A percentile compares a stretch with the other conserved stretches of the same genome.
phyloP scores from a whole-genome alignment of 2,888 invertebrate genomes.

The Tillus elongatus region DNA sequence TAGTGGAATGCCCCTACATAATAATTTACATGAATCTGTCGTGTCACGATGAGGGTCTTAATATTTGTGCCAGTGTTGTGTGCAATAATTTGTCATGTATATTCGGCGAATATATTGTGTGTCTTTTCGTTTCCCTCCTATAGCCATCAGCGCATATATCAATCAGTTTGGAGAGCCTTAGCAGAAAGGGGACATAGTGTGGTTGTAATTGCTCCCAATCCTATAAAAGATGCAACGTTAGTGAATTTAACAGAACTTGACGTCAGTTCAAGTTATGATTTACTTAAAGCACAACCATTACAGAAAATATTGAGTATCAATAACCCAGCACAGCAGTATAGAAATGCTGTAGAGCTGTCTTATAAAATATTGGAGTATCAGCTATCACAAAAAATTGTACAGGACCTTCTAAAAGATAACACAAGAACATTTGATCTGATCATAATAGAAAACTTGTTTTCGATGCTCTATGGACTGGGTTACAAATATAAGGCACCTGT shows the following conservation, averaged over 20 bases:
- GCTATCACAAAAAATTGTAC: not conserved
- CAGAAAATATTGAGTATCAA: not conserved
- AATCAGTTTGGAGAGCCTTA: slow-evolving; percentile 41
- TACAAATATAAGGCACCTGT: slow-evolving; percentile 15
- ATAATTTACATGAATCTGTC: no score
- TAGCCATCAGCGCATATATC: slow-evolving; percentile 45
- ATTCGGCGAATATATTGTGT: slow-evolving; percentile 12
- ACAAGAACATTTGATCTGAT: slow-evolving; percentile 17
- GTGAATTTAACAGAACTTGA: slow-evolving; percentile 40
- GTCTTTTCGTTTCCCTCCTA: slow-evolving; percentile 10
- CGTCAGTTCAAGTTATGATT: slow-evolving; percentile 12
- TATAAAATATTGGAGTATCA: not conserved
- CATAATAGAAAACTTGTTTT: slow-evolving; percentile 15
- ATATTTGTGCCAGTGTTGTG: no score
- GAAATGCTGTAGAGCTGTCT: no score
- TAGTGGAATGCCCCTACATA: no score
- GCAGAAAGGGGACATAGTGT: slow-evolving; percentile 44
- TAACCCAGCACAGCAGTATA: not conserved
- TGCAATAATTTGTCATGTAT: no score
- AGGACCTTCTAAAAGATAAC: slow-evolving; percentile 8
- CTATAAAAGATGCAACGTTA: slow-evolving; percentile 35
- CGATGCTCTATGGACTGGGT: slow-evolving; percentile 12
- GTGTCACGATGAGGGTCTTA: no score
- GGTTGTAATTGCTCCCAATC: slow-evolving; percentile 40
- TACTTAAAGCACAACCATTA: slow-evolving; percentile 11